Conservation (phyloP, 2,113 vertebrate species). For the Ranitomeya variabilis region DNA sequence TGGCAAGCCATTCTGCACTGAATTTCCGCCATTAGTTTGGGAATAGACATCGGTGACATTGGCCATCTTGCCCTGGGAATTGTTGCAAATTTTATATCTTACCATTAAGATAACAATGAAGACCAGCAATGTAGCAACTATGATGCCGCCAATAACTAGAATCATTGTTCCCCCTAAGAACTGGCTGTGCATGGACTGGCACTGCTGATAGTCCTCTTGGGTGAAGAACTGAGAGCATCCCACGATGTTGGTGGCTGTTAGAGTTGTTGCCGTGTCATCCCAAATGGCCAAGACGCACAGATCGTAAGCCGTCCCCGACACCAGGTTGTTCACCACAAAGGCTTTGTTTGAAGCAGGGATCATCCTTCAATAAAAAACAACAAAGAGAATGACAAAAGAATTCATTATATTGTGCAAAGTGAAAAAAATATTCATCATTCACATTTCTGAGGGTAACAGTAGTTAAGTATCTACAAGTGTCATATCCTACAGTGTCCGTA, state of each 20-base stretch:
- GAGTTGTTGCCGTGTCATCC: constrained; percentile 92
- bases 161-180: constrained; percentile 97
- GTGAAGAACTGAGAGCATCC: constrained; percentile 94
- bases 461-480: too few species aligned
- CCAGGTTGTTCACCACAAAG: constrained; percentile 92
- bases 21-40: constrained; percentile 84
- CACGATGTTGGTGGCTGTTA: constrained; percentile 95
- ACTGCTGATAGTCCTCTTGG: constrained; percentile 88
- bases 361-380: constrained; percentile 78
- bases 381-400: neutral
- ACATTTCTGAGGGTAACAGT: neutral
- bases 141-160: constrained; percentile 93
- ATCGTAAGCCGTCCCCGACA: constrained; percentile 92
- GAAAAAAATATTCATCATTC: neutral
- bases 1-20: constrained; percentile 76
- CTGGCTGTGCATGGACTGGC: constrained; percentile 91
- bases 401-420: neutral
- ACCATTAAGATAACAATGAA: constrained; percentile 97
- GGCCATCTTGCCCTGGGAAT: constrained; percentile 80
- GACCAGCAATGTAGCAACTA: constrained; percentile 91
- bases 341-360: constrained; percentile 91
- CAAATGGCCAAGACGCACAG: constrained; percentile 95
- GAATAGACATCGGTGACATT: constrained; percentile 87
- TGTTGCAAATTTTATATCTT: constrained; percentile 89
- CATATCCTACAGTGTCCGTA: neutral